phyloP scores from a whole-genome alignment of 2,888 invertebrate species.

The Saturnia japonica region DNA sequence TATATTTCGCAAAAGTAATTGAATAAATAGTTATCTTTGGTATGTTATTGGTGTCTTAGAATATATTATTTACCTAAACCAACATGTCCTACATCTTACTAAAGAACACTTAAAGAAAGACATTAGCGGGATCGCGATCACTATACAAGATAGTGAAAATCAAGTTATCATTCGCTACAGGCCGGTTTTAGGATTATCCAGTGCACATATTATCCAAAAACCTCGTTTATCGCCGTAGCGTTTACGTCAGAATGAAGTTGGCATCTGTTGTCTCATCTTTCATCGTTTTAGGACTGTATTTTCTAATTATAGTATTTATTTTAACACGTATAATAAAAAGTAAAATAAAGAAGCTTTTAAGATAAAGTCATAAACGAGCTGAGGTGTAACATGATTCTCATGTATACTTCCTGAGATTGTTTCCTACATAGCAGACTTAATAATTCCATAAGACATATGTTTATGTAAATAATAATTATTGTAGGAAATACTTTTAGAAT shows the following conservation, averaged over 20 bases:
- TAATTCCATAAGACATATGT: background rate
- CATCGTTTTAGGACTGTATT: background rate
- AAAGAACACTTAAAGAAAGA: background rate
- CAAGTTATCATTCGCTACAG: background rate
- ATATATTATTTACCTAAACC: background rate
- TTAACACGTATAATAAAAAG: no score
- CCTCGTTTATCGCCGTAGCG: background rate
- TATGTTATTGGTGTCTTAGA: background rate
- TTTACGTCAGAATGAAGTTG: background rate
- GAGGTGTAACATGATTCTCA: background rate
- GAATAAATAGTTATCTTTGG: background rate
- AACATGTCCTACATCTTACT: background rate
- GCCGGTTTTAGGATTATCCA: background rate
- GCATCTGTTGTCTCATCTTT: background rate
- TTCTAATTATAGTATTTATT: no score
- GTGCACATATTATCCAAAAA: background rate
- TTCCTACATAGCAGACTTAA: background rate
- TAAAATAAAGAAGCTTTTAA: background rate
- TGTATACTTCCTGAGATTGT: background rate
- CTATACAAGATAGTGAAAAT: background rate
- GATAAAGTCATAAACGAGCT: background rate
- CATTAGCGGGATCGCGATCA: background rate
- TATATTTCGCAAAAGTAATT: background rate
- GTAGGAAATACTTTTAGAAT: background rate
- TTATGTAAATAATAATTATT: background rate